Conservation (phyloP, 2,797 vertebrate species). For the Ctenosaura bakeri region DNA sequence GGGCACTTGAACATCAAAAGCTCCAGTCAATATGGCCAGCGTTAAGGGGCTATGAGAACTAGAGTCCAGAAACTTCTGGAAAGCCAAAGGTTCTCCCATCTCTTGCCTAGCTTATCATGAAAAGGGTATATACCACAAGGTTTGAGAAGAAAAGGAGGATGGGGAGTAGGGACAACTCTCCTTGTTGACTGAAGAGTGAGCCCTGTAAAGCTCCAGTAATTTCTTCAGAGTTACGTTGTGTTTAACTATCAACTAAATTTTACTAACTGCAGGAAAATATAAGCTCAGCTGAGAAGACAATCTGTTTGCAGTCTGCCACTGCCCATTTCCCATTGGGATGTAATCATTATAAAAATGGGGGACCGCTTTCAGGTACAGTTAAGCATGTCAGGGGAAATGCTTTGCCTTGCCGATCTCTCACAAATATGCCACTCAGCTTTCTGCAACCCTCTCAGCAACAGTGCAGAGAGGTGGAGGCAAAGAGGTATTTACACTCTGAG, state of each 20-base stretch:
- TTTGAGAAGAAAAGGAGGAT: too few relatives aligned
- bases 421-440: not conserved
- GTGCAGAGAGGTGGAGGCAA: too few relatives aligned
- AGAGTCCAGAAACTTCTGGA: too few relatives aligned
- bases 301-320: not conserved
- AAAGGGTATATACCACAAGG: too few relatives aligned
- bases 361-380: conserved; percentile 20
- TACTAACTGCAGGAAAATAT: not conserved
- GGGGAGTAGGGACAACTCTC: too few relatives aligned
- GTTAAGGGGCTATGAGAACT: too few relatives aligned
- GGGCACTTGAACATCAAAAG: too few relatives aligned
- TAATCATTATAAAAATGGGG: not conserved
- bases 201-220: not conserved
- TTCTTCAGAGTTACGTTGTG: not conserved
- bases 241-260: conserved; percentile 3
- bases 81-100: too few relatives aligned
- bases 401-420: conserved; percentile 15
- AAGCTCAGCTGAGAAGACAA: not conserved
- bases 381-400: not conserved
- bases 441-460: not conserved
- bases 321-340: conserved; percentile 7
- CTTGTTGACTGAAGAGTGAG: not conserved
- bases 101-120: too few relatives aligned
- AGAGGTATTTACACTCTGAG: not conserved
- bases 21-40: too few relatives aligned